These are phyloP conservation scores for Taxidea taxus DNA, from an alignment of 2,113 vertebrate species.

Conservation along the genomic window DNA sequence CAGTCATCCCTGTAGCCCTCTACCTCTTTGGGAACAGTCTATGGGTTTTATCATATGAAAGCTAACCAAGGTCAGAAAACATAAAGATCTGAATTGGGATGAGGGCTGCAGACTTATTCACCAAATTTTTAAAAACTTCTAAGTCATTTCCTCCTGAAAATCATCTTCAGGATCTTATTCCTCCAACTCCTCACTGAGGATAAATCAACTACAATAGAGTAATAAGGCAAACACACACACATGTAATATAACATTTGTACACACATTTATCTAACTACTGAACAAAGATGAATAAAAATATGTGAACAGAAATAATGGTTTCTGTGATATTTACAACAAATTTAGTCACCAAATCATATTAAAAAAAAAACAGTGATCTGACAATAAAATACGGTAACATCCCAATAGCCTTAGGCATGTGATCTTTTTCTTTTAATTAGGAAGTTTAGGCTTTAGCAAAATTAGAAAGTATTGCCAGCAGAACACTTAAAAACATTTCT, in stretches of 20 bases:
- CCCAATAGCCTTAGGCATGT: neutral
- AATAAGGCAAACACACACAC: neutral
- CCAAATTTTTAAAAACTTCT: neutral
- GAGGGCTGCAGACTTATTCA: neutral
- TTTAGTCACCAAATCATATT: neutral
- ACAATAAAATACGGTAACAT: neutral
- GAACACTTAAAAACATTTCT: neutral
- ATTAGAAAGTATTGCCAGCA: neutral
- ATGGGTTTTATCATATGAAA: neutral
- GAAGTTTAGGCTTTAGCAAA: slow-evolving; percentile 11
- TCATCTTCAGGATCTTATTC: neutral
- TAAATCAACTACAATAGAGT: neutral
- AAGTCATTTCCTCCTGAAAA: neutral
- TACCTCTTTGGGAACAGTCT: neutral
- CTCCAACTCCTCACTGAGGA: neutral
- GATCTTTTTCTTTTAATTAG: neutral
- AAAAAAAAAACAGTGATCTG: neutral
- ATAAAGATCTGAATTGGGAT: neutral
- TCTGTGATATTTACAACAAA: slow-evolving; percentile 8
- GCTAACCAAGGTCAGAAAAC: neutral
- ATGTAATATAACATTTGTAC: neutral
- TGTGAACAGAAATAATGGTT: neutral
- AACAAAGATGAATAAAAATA: neutral
- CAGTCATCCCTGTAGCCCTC: neutral
- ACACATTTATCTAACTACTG: neutral